A percentile compares a stretch with the other conserved stretches of the same genome.
These are phyloP conservation scores for Xiphophorus birchmanni DNA, from an alignment of 2,797 vertebrate genomes.

Conservation along the genomic window DNA sequence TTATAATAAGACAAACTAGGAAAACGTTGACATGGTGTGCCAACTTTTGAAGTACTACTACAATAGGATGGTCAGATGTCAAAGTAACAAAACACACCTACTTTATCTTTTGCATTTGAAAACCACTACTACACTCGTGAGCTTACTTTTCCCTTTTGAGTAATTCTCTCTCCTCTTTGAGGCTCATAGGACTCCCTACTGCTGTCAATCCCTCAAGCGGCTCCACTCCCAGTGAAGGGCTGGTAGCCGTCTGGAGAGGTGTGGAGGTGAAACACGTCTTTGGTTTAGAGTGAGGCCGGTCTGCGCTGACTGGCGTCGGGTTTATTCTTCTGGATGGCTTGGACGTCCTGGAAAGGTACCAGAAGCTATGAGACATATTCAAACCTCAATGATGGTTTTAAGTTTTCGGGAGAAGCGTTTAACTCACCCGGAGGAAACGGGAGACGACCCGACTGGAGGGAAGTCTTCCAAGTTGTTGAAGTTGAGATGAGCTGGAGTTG, in stretches of 20 bases:
- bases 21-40: not conserved
- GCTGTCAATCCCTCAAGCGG: slow-evolving; percentile 45
- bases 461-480: slow-evolving; percentile 96
- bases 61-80: not conserved
- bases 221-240: slow-evolving; percentile 67
- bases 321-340: slow-evolving; percentile 97
- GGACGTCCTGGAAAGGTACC: slow-evolving; percentile 77
- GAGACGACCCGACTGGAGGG: slow-evolving; percentile 87
- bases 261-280: slow-evolving; percentile 97
- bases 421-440: slow-evolving; percentile 83
- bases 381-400: not conserved
- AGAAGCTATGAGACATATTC: not conserved
- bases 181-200: slow-evolving; percentile 78
- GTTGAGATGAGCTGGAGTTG: slow-evolving; percentile 82
- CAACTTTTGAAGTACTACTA: not conserved
- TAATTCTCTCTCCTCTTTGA: slow-evolving; percentile 94
- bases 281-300: slow-evolving; percentile 91
- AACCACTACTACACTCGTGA: not conserved
- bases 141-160: slow-evolving; percentile 92
- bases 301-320: slow-evolving; percentile 92
- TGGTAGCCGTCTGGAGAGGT: slow-evolving; percentile 83
- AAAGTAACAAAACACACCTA: not conserved
- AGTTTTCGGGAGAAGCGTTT: not conserved
- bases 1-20: no score
- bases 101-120: not conserved